Conservation (phyloP, 2,888 invertebrate species). For the Meiosimyza platycephala region DNA sequence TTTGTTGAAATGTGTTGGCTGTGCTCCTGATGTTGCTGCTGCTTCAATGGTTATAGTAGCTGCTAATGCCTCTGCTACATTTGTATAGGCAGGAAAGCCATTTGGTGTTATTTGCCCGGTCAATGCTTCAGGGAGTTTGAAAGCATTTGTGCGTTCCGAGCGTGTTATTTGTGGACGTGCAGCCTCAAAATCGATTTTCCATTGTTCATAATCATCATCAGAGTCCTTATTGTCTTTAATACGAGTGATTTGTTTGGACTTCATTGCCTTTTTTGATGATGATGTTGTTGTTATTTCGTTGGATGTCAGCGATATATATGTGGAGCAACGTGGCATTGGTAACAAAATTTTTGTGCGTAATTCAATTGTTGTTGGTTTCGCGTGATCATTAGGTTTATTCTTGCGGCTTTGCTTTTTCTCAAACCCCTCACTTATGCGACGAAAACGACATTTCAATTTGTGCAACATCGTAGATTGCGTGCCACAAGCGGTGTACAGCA, state of each 20-base stretch:
- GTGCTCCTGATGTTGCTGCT: neutral
- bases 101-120: slow-evolving; percentile 56
- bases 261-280: neutral
- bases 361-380: neutral
- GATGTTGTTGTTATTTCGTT: neutral
- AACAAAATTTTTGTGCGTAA: slow-evolving; percentile 37
- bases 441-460: slow-evolving; percentile 34
- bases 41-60: neutral
- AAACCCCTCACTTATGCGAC: neutral
- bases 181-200: slow-evolving; percentile 9
- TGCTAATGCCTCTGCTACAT: slow-evolving; percentile 38
- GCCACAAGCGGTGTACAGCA: neutral
- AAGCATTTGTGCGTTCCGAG: slow-evolving; percentile 28
- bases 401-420: slow-evolving; percentile 27
- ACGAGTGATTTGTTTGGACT: neutral
- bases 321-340: slow-evolving; percentile 55
- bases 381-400: neutral
- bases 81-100: slow-evolving; percentile 57
- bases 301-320: slow-evolving; percentile 43
- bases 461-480: slow-evolving; percentile 37
- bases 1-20: too few species aligned
- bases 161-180: neutral
- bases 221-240: slow-evolving; percentile 30
- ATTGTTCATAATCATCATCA: slow-evolving; percentile 15
- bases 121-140: slow-evolving; percentile 49